Base-by-base conservation (phyloP, 2,113 vertebrate species). In the Trichechus manatus region DNA sequence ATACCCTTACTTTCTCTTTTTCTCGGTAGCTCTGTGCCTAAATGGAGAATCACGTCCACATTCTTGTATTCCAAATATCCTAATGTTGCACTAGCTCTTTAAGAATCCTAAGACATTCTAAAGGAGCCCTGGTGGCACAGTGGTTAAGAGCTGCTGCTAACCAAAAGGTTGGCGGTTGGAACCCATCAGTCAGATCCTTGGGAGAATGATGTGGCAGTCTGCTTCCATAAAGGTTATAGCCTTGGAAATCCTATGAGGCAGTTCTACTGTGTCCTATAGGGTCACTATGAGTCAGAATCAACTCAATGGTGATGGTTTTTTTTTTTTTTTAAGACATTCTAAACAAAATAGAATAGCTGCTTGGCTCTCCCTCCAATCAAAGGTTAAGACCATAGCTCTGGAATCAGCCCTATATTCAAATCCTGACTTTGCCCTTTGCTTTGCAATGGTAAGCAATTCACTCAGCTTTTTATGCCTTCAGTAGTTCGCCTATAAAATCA, bases 401-500 rank as follows among this genome's bases (percentile, higher is more conserved):
- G 59, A 14, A 42, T 78, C 56, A 80, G 59, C 6, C 17, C 74
- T 64, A 9, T 61, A 78, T 42, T 86, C 47, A 95, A 82, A 89
- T 68, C 36, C 75, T 61, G 9, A 31, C 36, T 95, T 78, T 79
- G 63, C 19, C 64, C 66, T 96, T 86, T 79, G 27, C 39, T 91
- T 80, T 83, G 53, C 78, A 82, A 93, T 72, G 27, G 50, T 59
- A 91, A 94, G 87, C 39, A 64, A 88, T 36, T 66, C 64, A 79
- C n/a, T 74, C 53, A 36, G 36, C 39, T 50, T 89, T 87, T 78
- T 83, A 70, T 44, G 25, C 17, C 84, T 82, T 70, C 39, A 31
- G 61, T 47, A 72, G 14, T 39, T 56, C 7, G 78, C 59, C 82
- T 93, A 79, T 47, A 92, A 90, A 89, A 79, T 44, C 27, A 72